Percentiles rank a stretch among this genome's conserved stretches.
phyloP scores from a whole-genome alignment of 2,797 vertebrate species.

The Pseudochirops cupreus region DNA sequence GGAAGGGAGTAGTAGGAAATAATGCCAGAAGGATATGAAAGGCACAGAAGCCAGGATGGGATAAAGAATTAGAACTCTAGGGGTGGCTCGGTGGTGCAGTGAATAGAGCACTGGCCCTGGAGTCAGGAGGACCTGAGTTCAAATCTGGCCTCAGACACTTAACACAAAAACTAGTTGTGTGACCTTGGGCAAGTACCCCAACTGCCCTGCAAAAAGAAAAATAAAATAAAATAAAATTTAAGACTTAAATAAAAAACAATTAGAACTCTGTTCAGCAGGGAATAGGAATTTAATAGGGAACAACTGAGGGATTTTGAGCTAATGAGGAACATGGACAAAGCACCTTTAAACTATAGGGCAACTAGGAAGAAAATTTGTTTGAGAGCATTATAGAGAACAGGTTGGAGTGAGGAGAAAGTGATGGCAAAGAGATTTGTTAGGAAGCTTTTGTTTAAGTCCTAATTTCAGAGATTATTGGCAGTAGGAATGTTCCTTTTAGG shows the following conservation, averaged over 20 bases:
- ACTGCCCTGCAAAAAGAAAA: no score
- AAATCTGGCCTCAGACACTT: no score
- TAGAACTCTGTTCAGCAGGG: background rate
- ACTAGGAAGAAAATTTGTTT: background rate
- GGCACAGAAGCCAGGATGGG: background rate
- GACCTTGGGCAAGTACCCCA: no score
- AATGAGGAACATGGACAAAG: background rate
- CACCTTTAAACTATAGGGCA: background rate
- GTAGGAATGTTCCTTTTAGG: background rate
- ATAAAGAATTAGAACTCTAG: background rate
- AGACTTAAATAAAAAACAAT: background rate
- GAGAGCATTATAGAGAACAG: background rate
- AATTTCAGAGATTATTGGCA: background rate
- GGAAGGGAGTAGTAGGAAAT: background rate
- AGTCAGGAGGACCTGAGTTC: no score
- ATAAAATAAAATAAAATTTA: no score
- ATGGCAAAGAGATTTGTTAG: background rate
- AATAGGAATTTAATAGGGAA: background rate
- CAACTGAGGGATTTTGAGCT: background rate
- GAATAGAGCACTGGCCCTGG: no score
- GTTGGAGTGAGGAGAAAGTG: background rate
- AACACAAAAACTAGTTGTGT: no score
- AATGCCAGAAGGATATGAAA: background rate
- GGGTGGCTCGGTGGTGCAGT: no score
- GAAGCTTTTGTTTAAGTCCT: background rate